These are phyloP conservation scores for Carabus problematicus DNA, from an alignment of 2,888 invertebrate genomes.

Conservation along the genomic window DNA sequence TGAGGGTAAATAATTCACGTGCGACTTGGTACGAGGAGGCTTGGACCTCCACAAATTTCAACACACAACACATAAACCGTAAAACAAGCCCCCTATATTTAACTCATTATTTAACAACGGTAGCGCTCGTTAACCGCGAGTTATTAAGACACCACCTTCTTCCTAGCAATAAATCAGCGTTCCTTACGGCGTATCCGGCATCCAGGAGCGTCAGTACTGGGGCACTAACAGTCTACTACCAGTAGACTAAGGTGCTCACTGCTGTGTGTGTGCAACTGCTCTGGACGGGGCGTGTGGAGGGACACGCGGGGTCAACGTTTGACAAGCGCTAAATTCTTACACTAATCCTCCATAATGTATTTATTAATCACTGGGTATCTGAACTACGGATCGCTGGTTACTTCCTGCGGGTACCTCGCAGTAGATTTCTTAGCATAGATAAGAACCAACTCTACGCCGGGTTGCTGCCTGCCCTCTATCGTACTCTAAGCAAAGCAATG, in stretches of 20 bases:
- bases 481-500: too few relatives aligned
- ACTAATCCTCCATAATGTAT: conserved; percentile 34
- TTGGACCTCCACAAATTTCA: conserved; percentile 27
- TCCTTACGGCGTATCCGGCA: conserved; percentile 4
- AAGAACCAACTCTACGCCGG: too few relatives aligned
- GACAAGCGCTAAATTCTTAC: conserved; percentile 36
- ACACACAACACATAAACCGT: conserved; percentile 16
- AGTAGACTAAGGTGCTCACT: too few relatives aligned
- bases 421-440: too few relatives aligned
- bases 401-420: neutral
- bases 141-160: conserved; percentile 34
- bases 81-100: conserved; percentile 30
- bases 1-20: conserved; percentile 31
- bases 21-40: conserved; percentile 17
- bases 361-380: conserved; percentile 19
- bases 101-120: conserved; percentile 35
- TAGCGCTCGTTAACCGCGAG: conserved; percentile 29
- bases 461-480: too few relatives aligned
- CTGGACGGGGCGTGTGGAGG: too few relatives aligned
- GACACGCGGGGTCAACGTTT: neutral
- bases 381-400: conserved; percentile 10
- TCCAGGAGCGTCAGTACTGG: too few relatives aligned
- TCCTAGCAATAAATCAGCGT: conserved; percentile 30
- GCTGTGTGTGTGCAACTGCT: too few relatives aligned
- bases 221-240: too few relatives aligned